A percentile compares a stretch with the other conserved stretches of the same genome.
Evolutionary conservation across 1,140 invertebrate species (phyloP).

Genomic region (Drosophila littoralis): DNA sequence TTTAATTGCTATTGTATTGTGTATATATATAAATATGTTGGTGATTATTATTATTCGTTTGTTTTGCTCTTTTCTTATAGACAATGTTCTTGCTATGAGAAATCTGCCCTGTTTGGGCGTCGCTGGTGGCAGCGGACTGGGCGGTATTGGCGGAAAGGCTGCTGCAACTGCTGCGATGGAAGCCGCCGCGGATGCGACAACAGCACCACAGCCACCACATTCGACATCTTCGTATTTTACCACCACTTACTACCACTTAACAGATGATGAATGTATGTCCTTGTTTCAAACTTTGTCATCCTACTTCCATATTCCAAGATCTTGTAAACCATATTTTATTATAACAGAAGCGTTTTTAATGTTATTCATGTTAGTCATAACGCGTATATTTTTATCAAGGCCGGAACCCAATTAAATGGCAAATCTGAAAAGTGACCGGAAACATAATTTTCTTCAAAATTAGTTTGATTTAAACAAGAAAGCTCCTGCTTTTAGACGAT

Average conservation of each 20-base stretch:
- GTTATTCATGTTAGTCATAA: no score
- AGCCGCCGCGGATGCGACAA: constrained; percentile 48
- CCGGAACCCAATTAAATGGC: no score
- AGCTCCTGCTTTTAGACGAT: no score
- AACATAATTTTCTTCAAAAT: no score
- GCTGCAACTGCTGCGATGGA: constrained; percentile 60
- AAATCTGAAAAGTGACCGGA: no score
- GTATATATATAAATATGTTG: constrained; percentile 3
- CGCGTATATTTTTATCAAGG: no score
- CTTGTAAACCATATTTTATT: background rate
- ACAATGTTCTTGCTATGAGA: constrained; percentile 82
- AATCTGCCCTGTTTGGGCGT: constrained; percentile 78
- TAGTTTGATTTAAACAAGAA: no score
- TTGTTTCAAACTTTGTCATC: constrained; percentile 2
- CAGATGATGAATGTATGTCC: constrained; percentile 84
- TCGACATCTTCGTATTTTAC: constrained; percentile 78
- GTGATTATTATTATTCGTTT: constrained; percentile 49
- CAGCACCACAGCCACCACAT: constrained; percentile 66
- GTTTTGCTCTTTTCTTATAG: constrained; percentile 75
- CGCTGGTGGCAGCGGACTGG: constrained; percentile 60
- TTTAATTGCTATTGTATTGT: background rate
- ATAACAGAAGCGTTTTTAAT: background rate
- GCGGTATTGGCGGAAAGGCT: constrained; percentile 61
- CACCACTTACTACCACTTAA: constrained; percentile 82
- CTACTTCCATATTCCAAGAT: background rate